Evolutionary conservation across 2,113 vertebrate genomes (phyloP).

Genomic region (Phaetusa simplex): DNA sequence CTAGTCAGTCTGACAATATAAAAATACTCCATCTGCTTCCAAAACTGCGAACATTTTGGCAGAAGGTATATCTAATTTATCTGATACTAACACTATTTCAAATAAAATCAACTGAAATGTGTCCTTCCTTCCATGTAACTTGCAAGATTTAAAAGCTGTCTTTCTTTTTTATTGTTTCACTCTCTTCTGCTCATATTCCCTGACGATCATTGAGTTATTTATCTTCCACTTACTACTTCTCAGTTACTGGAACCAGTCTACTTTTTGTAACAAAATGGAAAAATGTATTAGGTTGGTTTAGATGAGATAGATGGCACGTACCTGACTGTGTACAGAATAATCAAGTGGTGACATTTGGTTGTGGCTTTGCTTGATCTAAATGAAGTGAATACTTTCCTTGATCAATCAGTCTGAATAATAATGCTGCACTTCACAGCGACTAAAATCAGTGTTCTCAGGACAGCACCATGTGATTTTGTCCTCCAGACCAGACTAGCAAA

Average conservation of each 20-base stretch:
- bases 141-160: neutral
- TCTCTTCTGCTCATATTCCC: neutral
- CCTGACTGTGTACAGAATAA: neutral
- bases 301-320: neutral
- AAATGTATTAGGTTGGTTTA: neutral
- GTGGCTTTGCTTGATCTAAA: constrained; percentile 33
- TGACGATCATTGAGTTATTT: constrained; percentile 25
- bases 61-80: neutral
- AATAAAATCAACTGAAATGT: neutral
- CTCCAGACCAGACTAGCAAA: constrained; percentile 27
- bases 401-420: constrained; percentile 64
- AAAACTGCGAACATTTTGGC: neutral
- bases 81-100: neutral
- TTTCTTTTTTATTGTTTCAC: constrained; percentile 24
- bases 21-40: constrained; percentile 1
- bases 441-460: constrained; percentile 25
- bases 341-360: constrained; percentile 8
- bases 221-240: constrained; percentile 19
- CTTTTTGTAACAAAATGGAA: constrained; percentile 30
- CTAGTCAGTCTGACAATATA: neutral
- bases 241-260: neutral
- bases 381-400: constrained; percentile 46
- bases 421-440: constrained; percentile 23
- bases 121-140: neutral
- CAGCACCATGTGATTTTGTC: constrained; percentile 7